Percentiles rank a stretch among this genome's conserved stretches.
Evolutionary conservation across 2,888 invertebrate genomes (phyloP).

Genomic region (Catocala nupta): DNA sequence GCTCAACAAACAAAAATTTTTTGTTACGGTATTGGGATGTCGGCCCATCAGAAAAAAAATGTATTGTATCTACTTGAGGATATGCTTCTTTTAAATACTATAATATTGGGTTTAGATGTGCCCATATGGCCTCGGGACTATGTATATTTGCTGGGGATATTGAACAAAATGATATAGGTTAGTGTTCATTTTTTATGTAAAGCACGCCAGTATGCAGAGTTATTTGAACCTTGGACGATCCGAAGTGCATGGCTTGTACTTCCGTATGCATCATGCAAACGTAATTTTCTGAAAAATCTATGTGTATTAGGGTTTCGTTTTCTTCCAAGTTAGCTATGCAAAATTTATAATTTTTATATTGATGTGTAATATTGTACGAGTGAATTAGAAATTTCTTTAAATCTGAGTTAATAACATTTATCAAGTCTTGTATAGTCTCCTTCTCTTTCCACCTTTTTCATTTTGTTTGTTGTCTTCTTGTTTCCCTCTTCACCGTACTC

Average conservation of each 20-base stretch:
- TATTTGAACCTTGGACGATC: constrained; percentile 10
- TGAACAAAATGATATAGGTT: constrained; percentile 3
- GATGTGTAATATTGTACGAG: constrained; percentile 5
- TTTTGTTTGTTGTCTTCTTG: too few species aligned
- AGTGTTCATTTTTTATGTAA: not conserved
- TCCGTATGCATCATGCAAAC: constrained; percentile 8
- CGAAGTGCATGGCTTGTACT: constrained; percentile 18
- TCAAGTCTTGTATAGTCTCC: not conserved
- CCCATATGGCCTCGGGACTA: constrained; percentile 13
- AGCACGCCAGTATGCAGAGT: constrained; percentile 15
- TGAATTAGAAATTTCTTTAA: constrained; percentile 10
- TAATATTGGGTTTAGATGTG: constrained; percentile 11
- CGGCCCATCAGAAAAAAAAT: constrained; percentile 18
- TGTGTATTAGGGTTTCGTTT: not conserved
- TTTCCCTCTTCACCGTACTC: too few species aligned
- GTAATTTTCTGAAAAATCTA: constrained; percentile 22
- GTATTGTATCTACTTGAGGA: constrained; percentile 12
- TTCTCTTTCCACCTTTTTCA: too few species aligned
- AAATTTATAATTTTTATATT: not conserved
- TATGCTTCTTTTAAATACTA: constrained; percentile 5
- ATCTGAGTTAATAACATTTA: not conserved
- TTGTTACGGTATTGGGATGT: constrained; percentile 20
- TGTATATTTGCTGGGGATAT: too few species aligned
- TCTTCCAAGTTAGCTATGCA: constrained; percentile 5
- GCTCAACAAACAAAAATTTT: constrained; percentile 18